Conservation (phyloP, 1,140 invertebrate genomes). For the Tribolium castaneum region DNA sequence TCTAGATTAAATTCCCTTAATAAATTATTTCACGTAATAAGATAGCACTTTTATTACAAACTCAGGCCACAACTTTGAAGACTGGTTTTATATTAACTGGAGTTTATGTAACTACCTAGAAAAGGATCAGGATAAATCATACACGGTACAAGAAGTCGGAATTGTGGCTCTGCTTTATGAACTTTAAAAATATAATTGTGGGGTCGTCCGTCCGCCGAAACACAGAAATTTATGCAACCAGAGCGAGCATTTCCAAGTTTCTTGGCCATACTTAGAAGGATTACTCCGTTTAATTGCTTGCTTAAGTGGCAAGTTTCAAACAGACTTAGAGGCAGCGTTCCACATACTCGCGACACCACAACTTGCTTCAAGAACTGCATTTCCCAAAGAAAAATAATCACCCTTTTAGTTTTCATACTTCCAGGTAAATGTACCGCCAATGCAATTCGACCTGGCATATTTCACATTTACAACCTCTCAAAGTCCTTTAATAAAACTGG, state of each 20-base stretch:
- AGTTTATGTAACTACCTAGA: slow-evolving; percentile 6
- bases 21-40: slow-evolving; percentile 19
- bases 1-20: slow-evolving; percentile 20
- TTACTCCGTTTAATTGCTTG: slow-evolving; percentile 23
- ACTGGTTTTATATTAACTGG: slow-evolving; percentile 14
- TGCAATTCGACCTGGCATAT: background rate
- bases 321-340: background rate
- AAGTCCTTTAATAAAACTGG: slow-evolving; percentile 16
- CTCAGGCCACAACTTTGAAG: background rate
- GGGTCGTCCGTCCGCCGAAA: background rate
- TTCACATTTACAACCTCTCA: slow-evolving; percentile 4
- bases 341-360: background rate
- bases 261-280: background rate
- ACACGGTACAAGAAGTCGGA: slow-evolving; percentile 11
- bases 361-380: background rate
- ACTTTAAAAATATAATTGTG: slow-evolving; percentile 11
- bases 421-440: background rate
- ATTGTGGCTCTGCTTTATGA: slow-evolving; percentile 7
- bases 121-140: slow-evolving; percentile 13
- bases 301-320: slow-evolving; percentile 11
- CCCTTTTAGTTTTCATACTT: background rate
- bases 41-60: slow-evolving; percentile 28
- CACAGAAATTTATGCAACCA: slow-evolving; percentile 5
- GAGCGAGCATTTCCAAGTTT: background rate
- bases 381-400: background rate